Conservation (phyloP, 2,113 vertebrate genomes). For the Cromileptes altivelis region DNA sequence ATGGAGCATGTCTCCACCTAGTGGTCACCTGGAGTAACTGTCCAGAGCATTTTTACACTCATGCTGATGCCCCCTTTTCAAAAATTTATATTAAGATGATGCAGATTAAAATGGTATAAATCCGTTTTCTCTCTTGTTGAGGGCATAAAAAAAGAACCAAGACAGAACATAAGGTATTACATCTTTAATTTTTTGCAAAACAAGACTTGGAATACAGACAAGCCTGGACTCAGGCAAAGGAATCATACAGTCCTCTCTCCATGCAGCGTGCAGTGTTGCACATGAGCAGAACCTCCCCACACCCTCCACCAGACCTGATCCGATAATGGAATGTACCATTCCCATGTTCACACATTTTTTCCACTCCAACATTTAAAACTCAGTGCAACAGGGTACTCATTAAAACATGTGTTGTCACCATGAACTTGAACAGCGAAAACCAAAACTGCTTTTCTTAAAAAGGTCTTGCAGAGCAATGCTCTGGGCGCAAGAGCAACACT, state of each 20-base stretch:
- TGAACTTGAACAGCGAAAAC: constrained; percentile 69
- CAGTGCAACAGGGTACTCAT: constrained; percentile 82
- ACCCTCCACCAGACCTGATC: constrained; percentile 48
- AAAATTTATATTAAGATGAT: too few relatives aligned
- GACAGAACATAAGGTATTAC: constrained; percentile 60
- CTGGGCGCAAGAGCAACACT: constrained; percentile 71
- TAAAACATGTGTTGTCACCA: constrained; percentile 74
- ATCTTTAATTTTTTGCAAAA: constrained; percentile 86
- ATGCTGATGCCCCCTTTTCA: too few relatives aligned
- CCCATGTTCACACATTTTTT: constrained; percentile 64
- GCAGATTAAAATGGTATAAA: neutral
- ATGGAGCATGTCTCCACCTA: constrained; percentile 22
- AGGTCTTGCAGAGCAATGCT: constrained; percentile 69
- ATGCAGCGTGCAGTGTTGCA: constrained; percentile 79
- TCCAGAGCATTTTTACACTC: too few relatives aligned
- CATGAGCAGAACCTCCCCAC: constrained; percentile 66
- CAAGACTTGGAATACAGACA: constrained; percentile 83
- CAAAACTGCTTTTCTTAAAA: constrained; percentile 68
- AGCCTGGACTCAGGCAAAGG: constrained; percentile 83
- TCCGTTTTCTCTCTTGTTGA: neutral
- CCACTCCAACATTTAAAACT: constrained; percentile 76
- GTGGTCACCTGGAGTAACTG: neutral
- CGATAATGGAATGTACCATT: constrained; percentile 79
- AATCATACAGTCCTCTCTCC: constrained; percentile 78
- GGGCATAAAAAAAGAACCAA: neutral